Percentiles rank a stretch among this genome's conserved stretches.
Conservation (phyloP, 64 coral and sea anemone species). For the Hydrozoanthus tunicans region DNA sequence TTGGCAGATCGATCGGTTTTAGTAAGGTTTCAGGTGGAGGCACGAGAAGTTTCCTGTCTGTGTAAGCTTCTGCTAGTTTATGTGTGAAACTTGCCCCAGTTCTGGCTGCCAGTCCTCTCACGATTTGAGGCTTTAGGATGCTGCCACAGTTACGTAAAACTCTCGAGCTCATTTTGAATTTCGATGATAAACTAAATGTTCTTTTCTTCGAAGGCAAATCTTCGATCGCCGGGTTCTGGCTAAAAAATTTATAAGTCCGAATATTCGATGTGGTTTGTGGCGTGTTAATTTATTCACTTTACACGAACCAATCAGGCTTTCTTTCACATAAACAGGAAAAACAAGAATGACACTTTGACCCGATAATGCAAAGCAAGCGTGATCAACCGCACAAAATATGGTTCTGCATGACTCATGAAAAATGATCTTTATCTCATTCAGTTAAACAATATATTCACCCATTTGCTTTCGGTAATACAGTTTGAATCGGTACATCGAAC, state of each 20-base stretch:
- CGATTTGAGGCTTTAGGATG: constrained; percentile 14
- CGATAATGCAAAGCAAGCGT: not conserved
- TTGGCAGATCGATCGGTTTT: constrained; percentile 75
- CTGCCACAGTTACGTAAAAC: constrained; percentile 47
- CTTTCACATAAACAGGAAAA: constrained; percentile 27
- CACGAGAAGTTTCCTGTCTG: constrained; percentile 32
- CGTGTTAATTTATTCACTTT: not conserved
- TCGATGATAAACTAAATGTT: not conserved
- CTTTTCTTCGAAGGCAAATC: not conserved
- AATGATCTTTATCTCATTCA: too few relatives aligned
- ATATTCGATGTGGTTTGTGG: not conserved
- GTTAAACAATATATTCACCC: too few relatives aligned
- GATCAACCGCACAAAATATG: not conserved
- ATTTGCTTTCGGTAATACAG: too few relatives aligned
- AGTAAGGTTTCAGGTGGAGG: constrained; percentile 69
- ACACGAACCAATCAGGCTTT: constrained; percentile 33
- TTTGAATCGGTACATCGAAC: too few relatives aligned
- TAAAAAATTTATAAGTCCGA: not conserved
- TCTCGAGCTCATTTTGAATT: constrained; percentile 24
- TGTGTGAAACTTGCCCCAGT: constrained; percentile 39
- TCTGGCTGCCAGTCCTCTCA: constrained; percentile 14
- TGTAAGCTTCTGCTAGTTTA: constrained; percentile 34
- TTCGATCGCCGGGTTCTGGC: not conserved
- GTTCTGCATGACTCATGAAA: not conserved
- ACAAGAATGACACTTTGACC: not conserved